Evolutionary conservation across 2,888 invertebrate genomes (phyloP).

Genomic region (Ichneumoninae sp.): DNA sequence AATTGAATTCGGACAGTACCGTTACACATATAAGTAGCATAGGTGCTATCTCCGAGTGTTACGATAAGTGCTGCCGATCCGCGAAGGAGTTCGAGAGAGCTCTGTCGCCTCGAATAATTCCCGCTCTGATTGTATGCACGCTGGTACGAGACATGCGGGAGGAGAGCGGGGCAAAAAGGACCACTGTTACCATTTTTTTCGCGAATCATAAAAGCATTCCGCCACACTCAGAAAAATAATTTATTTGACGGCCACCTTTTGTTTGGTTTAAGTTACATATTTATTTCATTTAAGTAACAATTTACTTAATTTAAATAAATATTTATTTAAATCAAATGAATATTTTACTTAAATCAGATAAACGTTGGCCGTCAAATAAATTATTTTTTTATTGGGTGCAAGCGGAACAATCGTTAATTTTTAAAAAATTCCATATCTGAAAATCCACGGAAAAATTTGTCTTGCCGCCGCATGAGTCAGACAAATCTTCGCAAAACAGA

Average conservation of each 20-base stretch:
- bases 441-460: background rate
- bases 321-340: too few species aligned
- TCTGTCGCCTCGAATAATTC: background rate
- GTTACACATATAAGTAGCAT: slow-evolving; percentile 55
- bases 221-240: too few species aligned
- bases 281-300: too few species aligned
- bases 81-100: background rate
- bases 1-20: slow-evolving; percentile 75
- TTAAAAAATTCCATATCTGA: background rate
- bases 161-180: background rate
- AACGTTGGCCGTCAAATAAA: too few species aligned
- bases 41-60: slow-evolving; percentile 20
- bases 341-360: too few species aligned
- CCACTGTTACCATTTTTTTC: background rate
- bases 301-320: too few species aligned
- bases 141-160: background rate
- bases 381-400: too few species aligned
- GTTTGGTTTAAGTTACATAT: too few species aligned
- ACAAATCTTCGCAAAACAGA: slow-evolving; percentile 45
- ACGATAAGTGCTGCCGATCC: slow-evolving; percentile 18
- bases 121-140: slow-evolving; percentile 24
- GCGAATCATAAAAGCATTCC: background rate
- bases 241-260: too few species aligned
- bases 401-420: background rate
- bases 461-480: slow-evolving; percentile 53